Conservation (phyloP, 2,797 vertebrate genomes). For the Cacajao melanocephalus region DNA sequence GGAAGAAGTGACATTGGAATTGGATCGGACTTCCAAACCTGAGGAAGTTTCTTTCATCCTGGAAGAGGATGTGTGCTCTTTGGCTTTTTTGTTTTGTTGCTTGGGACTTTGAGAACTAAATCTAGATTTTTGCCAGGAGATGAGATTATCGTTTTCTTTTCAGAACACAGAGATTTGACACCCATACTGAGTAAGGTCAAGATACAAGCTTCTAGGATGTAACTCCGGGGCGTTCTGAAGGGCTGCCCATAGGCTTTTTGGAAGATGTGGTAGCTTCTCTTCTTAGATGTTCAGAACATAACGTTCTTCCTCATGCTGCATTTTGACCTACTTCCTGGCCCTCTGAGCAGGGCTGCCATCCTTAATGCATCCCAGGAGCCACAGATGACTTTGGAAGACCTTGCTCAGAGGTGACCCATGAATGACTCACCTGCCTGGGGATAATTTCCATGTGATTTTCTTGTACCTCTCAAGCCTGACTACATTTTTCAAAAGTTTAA, state of each 20-base stretch:
- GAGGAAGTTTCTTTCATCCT: too few relatives aligned
- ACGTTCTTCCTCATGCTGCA: background rate
- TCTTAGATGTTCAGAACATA: background rate
- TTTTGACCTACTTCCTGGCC: rapidly evolving
- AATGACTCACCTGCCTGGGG: background rate
- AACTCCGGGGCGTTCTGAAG: background rate
- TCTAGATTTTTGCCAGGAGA: background rate
- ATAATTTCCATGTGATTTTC: too few relatives aligned
- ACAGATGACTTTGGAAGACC: background rate
- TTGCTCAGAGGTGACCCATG: rapidly evolving
- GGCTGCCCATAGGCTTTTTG: rapidly evolving
- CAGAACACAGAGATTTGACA: background rate
- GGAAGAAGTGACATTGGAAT: background rate
- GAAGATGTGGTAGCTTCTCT: background rate
- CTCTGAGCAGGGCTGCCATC: background rate
- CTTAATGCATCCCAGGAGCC: background rate
- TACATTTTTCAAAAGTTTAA: background rate
- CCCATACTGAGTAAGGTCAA: rapidly evolving
- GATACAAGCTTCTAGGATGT: rapidly evolving
- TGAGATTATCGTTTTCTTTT: background rate
- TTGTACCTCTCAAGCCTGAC: background rate
- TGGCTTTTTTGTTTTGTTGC: too few relatives aligned
- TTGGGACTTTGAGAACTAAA: background rate
- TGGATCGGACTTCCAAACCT: background rate
- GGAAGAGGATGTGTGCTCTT: rapidly evolving